Evolutionary conservation across 2,797 vertebrate species (phyloP).

Genomic region (Sciurus carolinensis): DNA sequence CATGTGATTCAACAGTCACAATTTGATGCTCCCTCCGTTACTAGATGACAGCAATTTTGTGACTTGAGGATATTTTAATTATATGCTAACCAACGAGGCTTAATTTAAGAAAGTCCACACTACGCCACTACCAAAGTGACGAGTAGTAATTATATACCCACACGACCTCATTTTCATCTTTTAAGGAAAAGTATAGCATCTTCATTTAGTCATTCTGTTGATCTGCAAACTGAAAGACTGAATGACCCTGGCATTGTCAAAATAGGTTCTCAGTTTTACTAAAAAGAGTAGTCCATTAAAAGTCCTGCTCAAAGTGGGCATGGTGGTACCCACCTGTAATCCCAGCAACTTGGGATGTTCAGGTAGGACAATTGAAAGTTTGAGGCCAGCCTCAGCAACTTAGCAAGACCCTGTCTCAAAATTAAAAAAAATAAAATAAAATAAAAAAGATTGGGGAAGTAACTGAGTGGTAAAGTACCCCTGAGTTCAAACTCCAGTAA

Average conservation of each 20-base stretch:
- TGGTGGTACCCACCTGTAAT: too few relatives aligned
- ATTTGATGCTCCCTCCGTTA: not conserved
- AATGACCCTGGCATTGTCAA: conserved; percentile 30
- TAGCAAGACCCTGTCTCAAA: too few relatives aligned
- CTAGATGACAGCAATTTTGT: not conserved
- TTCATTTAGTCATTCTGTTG: conserved; percentile 29
- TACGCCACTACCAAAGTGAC: not conserved
- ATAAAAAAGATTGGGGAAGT: too few relatives aligned
- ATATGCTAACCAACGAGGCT: not conserved
- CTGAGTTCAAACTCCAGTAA: too few relatives aligned
- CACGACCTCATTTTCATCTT: not conserved
- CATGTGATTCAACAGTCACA: not conserved
- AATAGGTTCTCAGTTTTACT: conserved; percentile 32
- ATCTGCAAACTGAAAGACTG: conserved; percentile 39
- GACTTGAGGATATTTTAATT: conserved; percentile 19
- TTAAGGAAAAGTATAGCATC: conserved; percentile 34
- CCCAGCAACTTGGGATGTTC: too few relatives aligned
- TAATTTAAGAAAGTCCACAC: conserved; percentile 22
- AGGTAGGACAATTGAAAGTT: too few relatives aligned
- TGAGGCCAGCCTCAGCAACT: too few relatives aligned
- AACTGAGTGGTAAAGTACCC: too few relatives aligned
- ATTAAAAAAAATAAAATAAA: too few relatives aligned
- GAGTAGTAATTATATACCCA: not conserved
- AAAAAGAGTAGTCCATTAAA: not conserved
- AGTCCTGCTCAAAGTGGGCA: not conserved